Percentiles rank a stretch among this genome's conserved stretches.
Conservation (phyloP, 1,140 invertebrate genomes). For the Drosophila pachea region DNA sequence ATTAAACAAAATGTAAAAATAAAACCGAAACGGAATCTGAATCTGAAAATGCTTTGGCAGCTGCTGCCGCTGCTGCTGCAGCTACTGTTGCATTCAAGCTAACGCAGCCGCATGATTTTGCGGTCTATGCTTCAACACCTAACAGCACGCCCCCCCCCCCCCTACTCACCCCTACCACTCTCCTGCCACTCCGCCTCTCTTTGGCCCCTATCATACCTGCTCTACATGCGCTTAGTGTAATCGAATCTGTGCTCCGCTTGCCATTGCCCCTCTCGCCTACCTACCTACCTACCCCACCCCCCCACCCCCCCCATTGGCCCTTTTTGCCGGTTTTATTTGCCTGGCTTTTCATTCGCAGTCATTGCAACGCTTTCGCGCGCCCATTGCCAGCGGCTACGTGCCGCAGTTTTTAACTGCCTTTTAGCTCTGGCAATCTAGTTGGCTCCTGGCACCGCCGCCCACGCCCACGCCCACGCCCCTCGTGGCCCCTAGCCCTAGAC, state of each 20-base stretch:
- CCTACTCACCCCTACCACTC: background rate
- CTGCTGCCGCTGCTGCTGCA: conserved; percentile 20
- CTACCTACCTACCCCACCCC: background rate
- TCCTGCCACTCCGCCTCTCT: background rate
- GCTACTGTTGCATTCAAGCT: conserved; percentile 28
- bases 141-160: background rate
- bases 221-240: conserved; percentile 55
- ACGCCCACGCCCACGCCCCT: too few relatives aligned
- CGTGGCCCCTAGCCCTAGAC: too few relatives aligned
- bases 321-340: conserved; percentile 60
- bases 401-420: conserved; percentile 70
- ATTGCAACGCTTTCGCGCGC: conserved; percentile 67
- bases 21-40: conserved; percentile 51
- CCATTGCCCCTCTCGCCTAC: background rate
- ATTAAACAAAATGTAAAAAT: conserved; percentile 44
- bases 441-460: background rate
- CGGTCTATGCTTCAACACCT: conserved; percentile 26
- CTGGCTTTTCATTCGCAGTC: conserved; percentile 66
- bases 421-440: conserved; percentile 41
- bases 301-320: conserved; percentile 1
- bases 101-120: conserved; percentile 42
- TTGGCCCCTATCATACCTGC: conserved; percentile 11
- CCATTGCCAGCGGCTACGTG: conserved; percentile 59
- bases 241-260: conserved; percentile 63
- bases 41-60: conserved; percentile 32